phyloP scores from a whole-genome alignment of 2,113 vertebrate species.

The Grantiella picta region DNA sequence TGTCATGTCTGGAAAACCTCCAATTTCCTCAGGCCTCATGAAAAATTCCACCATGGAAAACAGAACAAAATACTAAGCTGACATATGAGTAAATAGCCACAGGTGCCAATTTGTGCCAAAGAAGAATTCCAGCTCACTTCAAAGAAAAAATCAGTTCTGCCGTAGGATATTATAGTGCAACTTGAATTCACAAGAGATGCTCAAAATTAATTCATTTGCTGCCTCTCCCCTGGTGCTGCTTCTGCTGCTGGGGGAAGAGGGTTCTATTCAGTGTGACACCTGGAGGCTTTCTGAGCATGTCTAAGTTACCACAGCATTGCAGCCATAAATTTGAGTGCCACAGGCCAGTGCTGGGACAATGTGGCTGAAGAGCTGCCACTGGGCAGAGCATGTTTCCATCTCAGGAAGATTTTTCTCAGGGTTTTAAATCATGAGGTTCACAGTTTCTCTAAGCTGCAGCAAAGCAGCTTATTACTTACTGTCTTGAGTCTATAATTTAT shows the following conservation, averaged over 20 bases:
- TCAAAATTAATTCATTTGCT: not conserved
- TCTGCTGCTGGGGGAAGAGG: not conserved
- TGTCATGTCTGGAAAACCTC: constrained; percentile 4
- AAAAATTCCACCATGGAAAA: not conserved
- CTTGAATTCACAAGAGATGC: not conserved
- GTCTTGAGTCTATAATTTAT: not conserved
- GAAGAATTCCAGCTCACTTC: constrained; percentile 8
- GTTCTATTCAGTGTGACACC: not conserved
- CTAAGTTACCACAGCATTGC: accelerated
- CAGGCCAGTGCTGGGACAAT: not conserved
- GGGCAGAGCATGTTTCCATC: not conserved
- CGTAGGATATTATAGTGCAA: not conserved
- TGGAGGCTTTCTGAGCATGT: not conserved
- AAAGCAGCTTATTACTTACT: not conserved
- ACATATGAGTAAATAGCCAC: constrained; percentile 30
- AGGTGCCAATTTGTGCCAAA: not conserved
- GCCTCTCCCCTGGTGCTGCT: not conserved
- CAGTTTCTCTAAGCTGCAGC: not conserved
- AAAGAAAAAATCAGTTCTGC: constrained; percentile 3
- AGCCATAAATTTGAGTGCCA: not conserved
- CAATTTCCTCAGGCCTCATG: not conserved
- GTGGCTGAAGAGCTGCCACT: not conserved
- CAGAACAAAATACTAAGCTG: constrained; percentile 12
- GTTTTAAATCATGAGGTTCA: not conserved
- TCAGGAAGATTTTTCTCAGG: not conserved